Percentiles rank a stretch among this genome's conserved stretches.
Evolutionary conservation across 2,888 invertebrate species (phyloP).

Genomic region (Aporophyla nigra): DNA sequence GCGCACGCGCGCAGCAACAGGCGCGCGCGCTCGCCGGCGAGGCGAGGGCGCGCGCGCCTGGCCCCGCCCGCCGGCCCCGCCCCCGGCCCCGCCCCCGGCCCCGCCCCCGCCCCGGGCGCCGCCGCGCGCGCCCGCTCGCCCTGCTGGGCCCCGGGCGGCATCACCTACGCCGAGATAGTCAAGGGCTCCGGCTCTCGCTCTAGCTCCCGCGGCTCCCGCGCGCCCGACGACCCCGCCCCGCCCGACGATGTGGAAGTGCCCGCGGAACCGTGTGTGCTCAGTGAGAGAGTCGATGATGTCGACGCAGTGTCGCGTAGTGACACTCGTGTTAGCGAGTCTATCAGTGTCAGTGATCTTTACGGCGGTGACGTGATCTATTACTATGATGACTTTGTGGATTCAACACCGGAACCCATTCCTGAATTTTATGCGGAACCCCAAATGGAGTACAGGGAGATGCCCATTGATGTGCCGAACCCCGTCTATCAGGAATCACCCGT

Average conservation of each 20-base stretch:
- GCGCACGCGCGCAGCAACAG: constrained; percentile 79
- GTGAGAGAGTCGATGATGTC: constrained; percentile 69
- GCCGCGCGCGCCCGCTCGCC: constrained; percentile 66
- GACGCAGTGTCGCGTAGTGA: constrained; percentile 72
- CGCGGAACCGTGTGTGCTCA: constrained; percentile 74
- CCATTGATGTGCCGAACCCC: constrained; percentile 59
- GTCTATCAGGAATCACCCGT: constrained; percentile 39
- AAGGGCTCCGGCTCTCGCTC: constrained; percentile 90
- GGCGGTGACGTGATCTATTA: constrained; percentile 74
- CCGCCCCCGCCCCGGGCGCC: constrained; percentile 46
- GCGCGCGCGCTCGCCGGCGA: constrained; percentile 87
- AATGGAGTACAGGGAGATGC: constrained; percentile 68
- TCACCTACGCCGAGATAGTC: constrained; percentile 95
- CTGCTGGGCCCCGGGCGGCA: constrained; percentile 94
- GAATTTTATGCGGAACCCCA: constrained; percentile 67
- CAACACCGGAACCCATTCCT: constrained; percentile 51
- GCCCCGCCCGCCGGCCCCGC: constrained; percentile 56
- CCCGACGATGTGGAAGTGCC: constrained; percentile 72
- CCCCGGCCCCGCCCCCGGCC: background rate
- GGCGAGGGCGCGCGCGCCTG: constrained; percentile 69
- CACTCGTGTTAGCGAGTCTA: constrained; percentile 76
- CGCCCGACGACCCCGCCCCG: constrained; percentile 64
- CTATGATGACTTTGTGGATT: constrained; percentile 65
- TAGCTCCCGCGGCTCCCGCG: constrained; percentile 78
- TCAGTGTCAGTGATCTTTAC: constrained; percentile 84